These are phyloP conservation scores for Drosophila micromelanica DNA, from an alignment of 1,140 invertebrate genomes.

Conservation along the genomic window DNA sequence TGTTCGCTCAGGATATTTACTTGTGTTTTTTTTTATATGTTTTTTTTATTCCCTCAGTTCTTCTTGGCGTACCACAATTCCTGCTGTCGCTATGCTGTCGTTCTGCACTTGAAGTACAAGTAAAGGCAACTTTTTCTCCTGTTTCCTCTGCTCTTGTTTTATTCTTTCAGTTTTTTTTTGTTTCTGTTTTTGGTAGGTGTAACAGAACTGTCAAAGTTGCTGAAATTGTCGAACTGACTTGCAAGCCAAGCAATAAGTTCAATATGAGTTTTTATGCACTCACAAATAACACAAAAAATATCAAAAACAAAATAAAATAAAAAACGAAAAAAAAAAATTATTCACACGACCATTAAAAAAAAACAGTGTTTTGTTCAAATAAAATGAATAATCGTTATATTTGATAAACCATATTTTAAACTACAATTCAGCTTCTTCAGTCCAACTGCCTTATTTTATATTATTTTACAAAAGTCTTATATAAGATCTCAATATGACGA, in stretches of 20 bases:
- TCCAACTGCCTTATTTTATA: too few relatives aligned
- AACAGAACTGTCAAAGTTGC: conserved; percentile 67
- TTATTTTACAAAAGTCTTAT: too few relatives aligned
- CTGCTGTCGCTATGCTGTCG: conserved; percentile 50
- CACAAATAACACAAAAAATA: too few relatives aligned
- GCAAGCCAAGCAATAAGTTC: not conserved
- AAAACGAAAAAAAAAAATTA: too few relatives aligned
- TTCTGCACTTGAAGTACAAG: conserved; percentile 63
- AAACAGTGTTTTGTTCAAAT: too few relatives aligned
- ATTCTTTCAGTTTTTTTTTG: conserved; percentile 19
- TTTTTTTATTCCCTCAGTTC: conserved; percentile 18
- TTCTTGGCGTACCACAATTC: conserved; percentile 45
- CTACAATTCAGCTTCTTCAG: too few relatives aligned
- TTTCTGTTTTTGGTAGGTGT: conserved; percentile 50
- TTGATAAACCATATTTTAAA: too few relatives aligned
- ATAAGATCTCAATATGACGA: too few relatives aligned
- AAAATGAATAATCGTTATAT: too few relatives aligned
- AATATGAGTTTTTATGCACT: not conserved
- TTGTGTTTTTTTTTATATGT: conserved; percentile 22
- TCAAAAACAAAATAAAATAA: too few relatives aligned
- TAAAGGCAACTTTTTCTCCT: conserved; percentile 65
- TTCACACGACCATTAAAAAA: too few relatives aligned
- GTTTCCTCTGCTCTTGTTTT: conserved; percentile 5
- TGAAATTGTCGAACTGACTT: conserved; percentile 42
- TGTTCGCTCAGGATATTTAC: conserved; percentile 62